A percentile compares a stretch with the other conserved stretches of the same genome.
phyloP scores from a whole-genome alignment of 2,888 invertebrate species.

The Caenorhabditis panamensis region DNA sequence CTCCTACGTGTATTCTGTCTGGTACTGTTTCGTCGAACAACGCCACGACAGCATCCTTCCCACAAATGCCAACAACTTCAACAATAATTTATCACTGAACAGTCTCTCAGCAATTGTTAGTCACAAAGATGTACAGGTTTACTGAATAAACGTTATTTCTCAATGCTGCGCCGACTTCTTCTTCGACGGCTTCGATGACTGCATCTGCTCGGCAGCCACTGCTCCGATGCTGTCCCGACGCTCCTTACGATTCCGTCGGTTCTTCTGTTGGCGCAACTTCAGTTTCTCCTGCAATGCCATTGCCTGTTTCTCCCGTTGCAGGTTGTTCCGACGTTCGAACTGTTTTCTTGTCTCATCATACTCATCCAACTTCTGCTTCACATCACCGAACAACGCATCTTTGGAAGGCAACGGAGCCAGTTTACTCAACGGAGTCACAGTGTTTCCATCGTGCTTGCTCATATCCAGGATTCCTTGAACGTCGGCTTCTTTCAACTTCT shows the following conservation, averaged over 20 bases:
- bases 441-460: constrained; percentile 76
- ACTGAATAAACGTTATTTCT: constrained; percentile 25
- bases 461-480: constrained; percentile 76
- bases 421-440: constrained; percentile 81
- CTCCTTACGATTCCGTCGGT: constrained; percentile 65
- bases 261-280: constrained; percentile 73
- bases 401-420: constrained; percentile 83
- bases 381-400: constrained; percentile 83
- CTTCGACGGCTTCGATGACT: constrained; percentile 11
- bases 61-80: constrained; percentile 12
- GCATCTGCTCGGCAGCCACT: neutral
- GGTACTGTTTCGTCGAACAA: constrained; percentile 43
- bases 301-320: constrained; percentile 76
- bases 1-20: constrained; percentile 42
- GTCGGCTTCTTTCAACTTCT: constrained; percentile 72
- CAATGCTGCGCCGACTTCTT: constrained; percentile 26
- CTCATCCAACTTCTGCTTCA: constrained; percentile 77
- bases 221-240: constrained; percentile 51
- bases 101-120: constrained; percentile 35
- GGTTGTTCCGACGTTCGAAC: constrained; percentile 74
- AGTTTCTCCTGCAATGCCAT: constrained; percentile 79
- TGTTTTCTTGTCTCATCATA: constrained; percentile 76
- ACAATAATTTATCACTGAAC: constrained; percentile 37
- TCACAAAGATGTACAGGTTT: constrained; percentile 49
- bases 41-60: constrained; percentile 38